Conservation (phyloP, 1,140 invertebrate genomes). For the Heliconius hewitsoni region DNA sequence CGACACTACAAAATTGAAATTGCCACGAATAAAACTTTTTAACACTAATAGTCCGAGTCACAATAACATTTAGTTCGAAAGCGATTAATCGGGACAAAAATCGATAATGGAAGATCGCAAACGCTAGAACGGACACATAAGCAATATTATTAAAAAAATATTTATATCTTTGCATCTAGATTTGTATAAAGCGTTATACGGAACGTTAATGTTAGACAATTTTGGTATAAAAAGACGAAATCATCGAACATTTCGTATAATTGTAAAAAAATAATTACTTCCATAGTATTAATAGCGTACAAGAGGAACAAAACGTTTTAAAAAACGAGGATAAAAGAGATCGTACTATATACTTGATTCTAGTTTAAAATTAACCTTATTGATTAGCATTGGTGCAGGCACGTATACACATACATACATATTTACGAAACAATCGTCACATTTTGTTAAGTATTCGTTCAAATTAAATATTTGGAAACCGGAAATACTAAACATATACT, state of each 20-base stretch:
- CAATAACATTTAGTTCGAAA: slow-evolving; percentile 13
- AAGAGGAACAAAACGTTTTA: slow-evolving; percentile 15
- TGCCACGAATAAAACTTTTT: slow-evolving; percentile 6
- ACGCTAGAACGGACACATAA: slow-evolving; percentile 12
- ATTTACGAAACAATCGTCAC: background rate
- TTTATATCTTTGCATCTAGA: slow-evolving; percentile 17
- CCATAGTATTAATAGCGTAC: slow-evolving; percentile 13
- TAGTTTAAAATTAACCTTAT: slow-evolving; percentile 20
- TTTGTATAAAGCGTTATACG: slow-evolving; percentile 19
- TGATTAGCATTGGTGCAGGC: background rate
- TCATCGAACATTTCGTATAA: slow-evolving; percentile 19
- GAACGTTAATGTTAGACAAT: slow-evolving; percentile 19
- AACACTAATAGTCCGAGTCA: slow-evolving; percentile 1
- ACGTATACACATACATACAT: background rate
- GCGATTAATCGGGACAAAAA: slow-evolving; percentile 17
- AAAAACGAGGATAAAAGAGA: slow-evolving; percentile 21
- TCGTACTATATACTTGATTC: slow-evolving; percentile 17
- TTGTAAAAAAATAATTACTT: slow-evolving; percentile 24
- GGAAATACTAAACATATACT: background rate
- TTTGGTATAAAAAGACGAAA: slow-evolving; percentile 19
- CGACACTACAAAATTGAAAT: slow-evolving; percentile 11
- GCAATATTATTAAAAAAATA: slow-evolving; percentile 30
- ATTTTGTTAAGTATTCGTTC: background rate
- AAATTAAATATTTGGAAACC: background rate
- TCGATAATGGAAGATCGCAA: slow-evolving; percentile 17